phyloP scores from a whole-genome alignment of 2,113 vertebrate species.

The Apteryx owenii region DNA sequence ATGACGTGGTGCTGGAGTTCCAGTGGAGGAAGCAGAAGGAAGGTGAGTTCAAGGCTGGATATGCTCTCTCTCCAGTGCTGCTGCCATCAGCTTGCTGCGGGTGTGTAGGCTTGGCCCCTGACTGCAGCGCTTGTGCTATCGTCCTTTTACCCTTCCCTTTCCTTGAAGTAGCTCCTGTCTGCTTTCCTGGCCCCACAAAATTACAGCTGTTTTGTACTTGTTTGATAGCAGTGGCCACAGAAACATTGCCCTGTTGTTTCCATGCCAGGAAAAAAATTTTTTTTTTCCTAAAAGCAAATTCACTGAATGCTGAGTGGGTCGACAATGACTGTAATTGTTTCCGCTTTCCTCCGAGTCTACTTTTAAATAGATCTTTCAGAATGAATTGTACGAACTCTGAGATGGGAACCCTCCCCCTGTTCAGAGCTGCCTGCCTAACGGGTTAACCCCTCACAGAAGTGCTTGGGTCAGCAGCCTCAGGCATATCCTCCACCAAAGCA shows the following conservation, averaged over 20 bases:
- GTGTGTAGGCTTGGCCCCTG: not conserved
- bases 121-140: not conserved
- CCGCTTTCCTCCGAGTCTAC: not conserved
- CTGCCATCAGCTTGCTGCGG: not conserved
- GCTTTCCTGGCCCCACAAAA: not conserved
- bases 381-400: not conserved
- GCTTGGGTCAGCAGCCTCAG: not conserved
- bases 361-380: not conserved
- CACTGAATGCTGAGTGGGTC: not conserved
- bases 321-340: not conserved
- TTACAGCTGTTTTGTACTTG: not conserved
- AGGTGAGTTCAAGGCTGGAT: conserved; percentile 77
- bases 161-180: not conserved
- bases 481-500: not conserved
- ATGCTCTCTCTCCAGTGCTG: fast-evolving
- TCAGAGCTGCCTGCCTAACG: not conserved
- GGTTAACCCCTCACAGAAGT: not conserved
- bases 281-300: not conserved
- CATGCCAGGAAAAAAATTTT: not conserved
- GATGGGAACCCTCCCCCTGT: not conserved
- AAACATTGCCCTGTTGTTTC: not conserved
- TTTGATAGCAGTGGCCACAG: not conserved
- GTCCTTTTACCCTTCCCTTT: not conserved
- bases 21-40: conserved; percentile 97
- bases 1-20: conserved; percentile 97